These are phyloP conservation scores for Clusia tigrina DNA, from an alignment of 2,888 invertebrate species.

Conservation along the genomic window DNA sequence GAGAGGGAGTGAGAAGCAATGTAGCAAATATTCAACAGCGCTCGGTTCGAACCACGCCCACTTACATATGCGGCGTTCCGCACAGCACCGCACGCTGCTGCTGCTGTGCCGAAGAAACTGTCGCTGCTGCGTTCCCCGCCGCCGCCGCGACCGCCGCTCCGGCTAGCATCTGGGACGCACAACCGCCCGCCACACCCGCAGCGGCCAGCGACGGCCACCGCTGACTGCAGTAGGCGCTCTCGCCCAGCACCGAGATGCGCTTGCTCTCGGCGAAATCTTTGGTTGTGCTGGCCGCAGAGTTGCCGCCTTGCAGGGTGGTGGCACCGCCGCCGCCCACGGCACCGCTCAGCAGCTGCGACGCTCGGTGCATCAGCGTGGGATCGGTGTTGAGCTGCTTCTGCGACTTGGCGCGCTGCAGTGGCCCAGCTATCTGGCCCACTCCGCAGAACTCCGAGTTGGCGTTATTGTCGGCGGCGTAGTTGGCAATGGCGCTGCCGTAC, in stretches of 20 bases:
- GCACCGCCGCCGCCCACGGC: slow-evolving; percentile 49
- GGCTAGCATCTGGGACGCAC: slow-evolving; percentile 52
- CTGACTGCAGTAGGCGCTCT: slow-evolving; percentile 64
- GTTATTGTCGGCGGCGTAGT: slow-evolving; percentile 67
- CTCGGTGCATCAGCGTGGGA: slow-evolving; percentile 71
- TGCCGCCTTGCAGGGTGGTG: slow-evolving; percentile 30
- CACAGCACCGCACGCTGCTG: slow-evolving; percentile 60
- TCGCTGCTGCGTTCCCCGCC: slow-evolving; percentile 46
- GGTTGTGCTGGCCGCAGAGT: slow-evolving; percentile 52
- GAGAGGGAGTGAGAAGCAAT: neutral
- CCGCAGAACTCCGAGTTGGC: slow-evolving; percentile 67
- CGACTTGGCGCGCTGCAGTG: slow-evolving; percentile 75
- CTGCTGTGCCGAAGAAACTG: slow-evolving; percentile 43
- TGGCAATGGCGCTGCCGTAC: slow-evolving; percentile 66
- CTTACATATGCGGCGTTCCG: slow-evolving; percentile 65
- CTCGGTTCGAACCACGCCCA: slow-evolving; percentile 43
- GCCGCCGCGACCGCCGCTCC: slow-evolving; percentile 44
- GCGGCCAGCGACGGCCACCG: slow-evolving; percentile 62
- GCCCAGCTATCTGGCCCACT: slow-evolving; percentile 60
- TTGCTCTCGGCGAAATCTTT: slow-evolving; percentile 49
- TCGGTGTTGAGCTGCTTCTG: slow-evolving; percentile 88
- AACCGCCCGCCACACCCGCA: slow-evolving; percentile 53
- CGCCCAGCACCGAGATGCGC: slow-evolving; percentile 63
- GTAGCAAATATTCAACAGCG: slow-evolving; percentile 41
- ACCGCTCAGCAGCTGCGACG: slow-evolving; percentile 66